Percentiles rank a stretch among this genome's conserved stretches.
phyloP scores from a whole-genome alignment of 2,113 vertebrate genomes.

The Hassar affinis region DNA sequence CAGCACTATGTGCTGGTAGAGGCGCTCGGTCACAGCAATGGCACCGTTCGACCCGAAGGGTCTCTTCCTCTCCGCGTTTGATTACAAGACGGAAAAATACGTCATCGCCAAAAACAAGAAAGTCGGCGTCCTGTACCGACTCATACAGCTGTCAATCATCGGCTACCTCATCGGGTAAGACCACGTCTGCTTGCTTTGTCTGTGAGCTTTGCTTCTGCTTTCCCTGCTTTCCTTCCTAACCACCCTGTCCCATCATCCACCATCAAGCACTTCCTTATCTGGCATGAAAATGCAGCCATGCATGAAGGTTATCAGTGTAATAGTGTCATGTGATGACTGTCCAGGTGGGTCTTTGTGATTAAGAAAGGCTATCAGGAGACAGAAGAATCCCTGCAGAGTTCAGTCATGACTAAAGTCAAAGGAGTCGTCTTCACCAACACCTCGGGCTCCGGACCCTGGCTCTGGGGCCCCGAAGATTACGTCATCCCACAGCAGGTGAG shows the following conservation, averaged over 20 bases:
- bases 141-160: constrained; percentile 81
- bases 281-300: not conserved
- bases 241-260: not conserved
- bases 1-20: not conserved
- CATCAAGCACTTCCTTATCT: not conserved
- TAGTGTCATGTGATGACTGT: constrained; percentile 14
- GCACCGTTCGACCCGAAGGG: constrained; percentile 57
- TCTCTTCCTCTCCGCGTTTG: constrained; percentile 69
- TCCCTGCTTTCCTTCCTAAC: too few species aligned
- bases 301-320: not conserved
- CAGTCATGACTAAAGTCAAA: constrained; percentile 88
- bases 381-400: constrained; percentile 84
- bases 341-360: constrained; percentile 88
- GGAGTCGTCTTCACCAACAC: constrained; percentile 85
- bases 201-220: too few species aligned
- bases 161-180: constrained; percentile 88
- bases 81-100: constrained; percentile 89
- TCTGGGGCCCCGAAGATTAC: constrained; percentile 92
- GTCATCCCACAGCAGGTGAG: constrained; percentile 88
- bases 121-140: constrained; percentile 84
- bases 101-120: constrained; percentile 85
- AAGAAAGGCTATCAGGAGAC: constrained; percentile 90
- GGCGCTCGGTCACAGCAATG: constrained; percentile 2
- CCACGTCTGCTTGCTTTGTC: not conserved
- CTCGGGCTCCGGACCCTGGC: constrained; percentile 71